These are phyloP conservation scores for Rhodophaea formosa DNA, from an alignment of 2,888 invertebrate species.

Conservation along the genomic window DNA sequence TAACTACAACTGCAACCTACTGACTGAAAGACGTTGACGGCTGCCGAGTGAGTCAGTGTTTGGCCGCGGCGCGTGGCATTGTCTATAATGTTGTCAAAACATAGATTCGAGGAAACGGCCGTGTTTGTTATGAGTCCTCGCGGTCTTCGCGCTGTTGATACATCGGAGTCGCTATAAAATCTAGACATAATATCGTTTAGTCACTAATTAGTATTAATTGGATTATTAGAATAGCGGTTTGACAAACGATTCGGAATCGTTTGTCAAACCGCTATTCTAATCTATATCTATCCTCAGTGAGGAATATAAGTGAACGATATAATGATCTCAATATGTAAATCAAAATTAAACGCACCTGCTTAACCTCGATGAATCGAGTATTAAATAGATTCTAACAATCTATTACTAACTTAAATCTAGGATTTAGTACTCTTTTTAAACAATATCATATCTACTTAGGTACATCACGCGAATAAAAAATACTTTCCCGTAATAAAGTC, in stretches of 20 bases:
- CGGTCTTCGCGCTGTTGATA: constrained; percentile 29
- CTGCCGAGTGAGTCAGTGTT: constrained; percentile 50
- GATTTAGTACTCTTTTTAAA: no score
- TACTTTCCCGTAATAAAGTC: no score
- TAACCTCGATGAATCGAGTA: neutral
- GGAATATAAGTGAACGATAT: neutral
- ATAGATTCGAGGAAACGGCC: constrained; percentile 63
- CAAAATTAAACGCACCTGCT: neutral
- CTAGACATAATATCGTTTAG: constrained; percentile 15
- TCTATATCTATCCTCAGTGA: neutral
- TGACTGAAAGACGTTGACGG: constrained; percentile 17
- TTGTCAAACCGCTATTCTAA: neutral
- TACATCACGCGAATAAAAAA: no score
- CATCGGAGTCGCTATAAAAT: neutral
- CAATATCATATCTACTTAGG: no score
- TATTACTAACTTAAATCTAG: no score
- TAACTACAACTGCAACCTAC: neutral
- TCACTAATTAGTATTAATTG: constrained; percentile 2
- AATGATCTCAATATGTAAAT: neutral
- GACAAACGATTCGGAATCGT: neutral
- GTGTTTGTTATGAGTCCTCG: constrained; percentile 53
- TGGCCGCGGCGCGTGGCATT: constrained; percentile 72
- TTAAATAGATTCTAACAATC: no score
- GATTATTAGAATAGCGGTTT: neutral
- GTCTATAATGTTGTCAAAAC: constrained; percentile 66